Evolutionary conservation across 2,797 vertebrate species (phyloP), one percentile per base, ranked within the genome.

Genomic region (Loris lydekkerianus): DNA sequence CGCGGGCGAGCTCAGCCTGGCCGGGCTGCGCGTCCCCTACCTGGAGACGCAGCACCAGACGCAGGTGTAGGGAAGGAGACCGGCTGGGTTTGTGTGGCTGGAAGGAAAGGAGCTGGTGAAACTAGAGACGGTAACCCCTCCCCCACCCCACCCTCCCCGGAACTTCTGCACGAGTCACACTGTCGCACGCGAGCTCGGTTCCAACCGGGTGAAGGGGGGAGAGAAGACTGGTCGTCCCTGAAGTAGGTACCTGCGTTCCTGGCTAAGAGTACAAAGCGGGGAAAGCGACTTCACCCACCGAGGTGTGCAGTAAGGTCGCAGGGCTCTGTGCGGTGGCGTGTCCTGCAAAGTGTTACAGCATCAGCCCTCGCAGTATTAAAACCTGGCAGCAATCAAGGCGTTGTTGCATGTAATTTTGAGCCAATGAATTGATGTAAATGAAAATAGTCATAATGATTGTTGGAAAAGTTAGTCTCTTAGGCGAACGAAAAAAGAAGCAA

Each of bases 1-100:
- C 2, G 97, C 99, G 95, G 99, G 99, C 4, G 99, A 99, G 93
- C 98, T 99, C 93, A 98, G 97, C 92, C 97, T 99, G 70, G 96
- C 98, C 97, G 98, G 98, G 80, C 96, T 98, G 96, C 98, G 98
- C 98, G 97, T 98, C 96, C 99, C 98, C 70, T 99, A 98, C 80
- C 78, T 98, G 89, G 99, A 99, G 98, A 98, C 98, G 20, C 99
- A 99, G 98, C 99, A 99, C 95, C 99, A 99, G 98, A 99, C 99
- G 43, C 99, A 99, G 98, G 99, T 99, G 97, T 99, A 99, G 99
- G 97, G 91, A 97, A 96, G 93, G 93, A 96, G 83, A 97, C 92
- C 65, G 95, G 85, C 96, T 91, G 83, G 96, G 96, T 86, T 92
- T 31, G 4, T 88, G 56, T 84, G 92, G 97, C 97, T 97, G 93